phyloP scores from a whole-genome alignment of 2,113 vertebrate genomes.

The Strix aluco region DNA sequence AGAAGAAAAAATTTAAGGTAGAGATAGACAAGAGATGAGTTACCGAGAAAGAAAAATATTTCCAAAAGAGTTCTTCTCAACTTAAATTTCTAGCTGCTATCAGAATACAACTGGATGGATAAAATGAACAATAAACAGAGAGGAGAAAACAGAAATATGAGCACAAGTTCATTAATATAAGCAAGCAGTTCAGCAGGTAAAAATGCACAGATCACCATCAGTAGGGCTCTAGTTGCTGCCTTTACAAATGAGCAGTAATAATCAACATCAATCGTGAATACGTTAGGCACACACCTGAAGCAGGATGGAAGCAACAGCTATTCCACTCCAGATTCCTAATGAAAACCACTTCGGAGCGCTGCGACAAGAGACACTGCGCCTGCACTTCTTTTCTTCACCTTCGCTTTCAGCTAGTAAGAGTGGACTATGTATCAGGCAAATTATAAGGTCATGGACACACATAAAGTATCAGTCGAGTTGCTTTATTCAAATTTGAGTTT shows the following conservation, averaged over 20 bases:
- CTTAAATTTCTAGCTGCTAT: background rate
- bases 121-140: background rate
- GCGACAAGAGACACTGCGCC: rapidly evolving
- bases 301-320: background rate
- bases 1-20: background rate
- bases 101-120: background rate
- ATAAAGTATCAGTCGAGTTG: background rate
- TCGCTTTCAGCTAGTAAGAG: background rate
- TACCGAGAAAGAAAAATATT: background rate
- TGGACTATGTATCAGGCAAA: background rate
- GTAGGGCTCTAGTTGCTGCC: background rate
- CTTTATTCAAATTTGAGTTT: background rate
- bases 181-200: background rate
- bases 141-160: background rate
- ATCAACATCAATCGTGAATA: background rate
- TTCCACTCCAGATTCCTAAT: background rate
- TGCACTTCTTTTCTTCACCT: background rate
- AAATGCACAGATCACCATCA: background rate
- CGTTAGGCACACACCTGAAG: background rate
- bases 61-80: background rate
- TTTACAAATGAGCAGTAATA: background rate
- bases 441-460: background rate
- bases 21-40: background rate
- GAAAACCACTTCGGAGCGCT: background rate
- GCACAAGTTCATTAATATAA: background rate